Evolutionary conservation across 2,888 invertebrate genomes (phyloP).

Genomic region (Bibio marci): DNA sequence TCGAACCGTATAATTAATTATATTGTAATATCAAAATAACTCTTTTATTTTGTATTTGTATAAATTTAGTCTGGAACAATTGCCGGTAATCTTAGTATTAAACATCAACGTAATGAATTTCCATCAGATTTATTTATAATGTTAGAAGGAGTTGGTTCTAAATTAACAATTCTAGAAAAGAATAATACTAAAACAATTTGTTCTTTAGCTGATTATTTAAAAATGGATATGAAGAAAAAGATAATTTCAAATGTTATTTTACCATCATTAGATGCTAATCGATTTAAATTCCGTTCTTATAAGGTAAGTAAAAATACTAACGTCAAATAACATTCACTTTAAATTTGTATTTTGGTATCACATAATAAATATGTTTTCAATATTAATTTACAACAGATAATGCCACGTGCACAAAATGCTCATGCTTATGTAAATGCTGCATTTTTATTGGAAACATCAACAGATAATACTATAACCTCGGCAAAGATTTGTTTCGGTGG

Average conservation of each 20-base stretch:
- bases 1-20: too few species aligned
- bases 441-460: constrained; percentile 28
- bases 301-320: constrained; percentile 35
- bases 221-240: constrained; percentile 28
- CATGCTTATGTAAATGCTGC: constrained; percentile 61
- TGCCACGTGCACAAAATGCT: constrained; percentile 53
- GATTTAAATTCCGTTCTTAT: constrained; percentile 30
- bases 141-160: constrained; percentile 26
- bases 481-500: constrained; percentile 49
- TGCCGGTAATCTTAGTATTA: constrained; percentile 49
- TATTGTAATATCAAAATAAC: neutral
- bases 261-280: constrained; percentile 13
- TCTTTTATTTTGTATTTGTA: too few species aligned
- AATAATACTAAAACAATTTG: constrained; percentile 11
- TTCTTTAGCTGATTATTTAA: constrained; percentile 29
- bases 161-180: constrained; percentile 9
- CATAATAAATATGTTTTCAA: too few species aligned
- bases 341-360: neutral
- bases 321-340: too few species aligned
- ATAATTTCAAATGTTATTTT: constrained; percentile 21
- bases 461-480: constrained; percentile 10
- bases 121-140: constrained; percentile 41
- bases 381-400: constrained; percentile 31
- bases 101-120: constrained; percentile 40
- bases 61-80: constrained; percentile 41